Conservation (phyloP, 53 echinoderm and acorn worm genomes). For the Henricia sp. region DNA sequence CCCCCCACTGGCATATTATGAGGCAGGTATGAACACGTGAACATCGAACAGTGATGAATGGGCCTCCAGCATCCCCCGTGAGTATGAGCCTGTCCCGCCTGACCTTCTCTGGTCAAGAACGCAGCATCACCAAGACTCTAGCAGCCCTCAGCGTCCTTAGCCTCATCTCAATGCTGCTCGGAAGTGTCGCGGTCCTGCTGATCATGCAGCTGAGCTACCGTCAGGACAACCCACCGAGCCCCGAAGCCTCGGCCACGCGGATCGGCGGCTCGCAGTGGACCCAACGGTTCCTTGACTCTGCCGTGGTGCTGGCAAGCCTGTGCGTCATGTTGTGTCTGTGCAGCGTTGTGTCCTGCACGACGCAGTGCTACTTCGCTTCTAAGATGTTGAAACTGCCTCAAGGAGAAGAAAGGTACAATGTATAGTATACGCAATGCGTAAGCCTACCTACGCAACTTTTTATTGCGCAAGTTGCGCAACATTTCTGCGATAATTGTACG, state of each 20-base stretch:
- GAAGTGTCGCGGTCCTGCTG: slow-evolving; percentile 74
- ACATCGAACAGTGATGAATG: slow-evolving; percentile 25
- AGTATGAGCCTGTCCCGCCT: slow-evolving; percentile 67
- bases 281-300: slow-evolving; percentile 76
- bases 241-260: slow-evolving; percentile 36
- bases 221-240: slow-evolving; percentile 55
- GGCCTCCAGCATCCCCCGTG: slow-evolving; percentile 22
- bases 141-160: slow-evolving; percentile 81
- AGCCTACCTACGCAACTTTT: too few species aligned
- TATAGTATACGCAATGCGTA: background rate
- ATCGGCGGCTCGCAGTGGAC: slow-evolving; percentile 63
- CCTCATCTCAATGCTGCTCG: slow-evolving; percentile 74
- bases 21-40: background rate
- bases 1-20: background rate
- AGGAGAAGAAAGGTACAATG: slow-evolving; percentile 89
- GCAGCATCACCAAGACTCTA: slow-evolving; percentile 75
- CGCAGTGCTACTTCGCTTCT: slow-evolving; percentile 92
- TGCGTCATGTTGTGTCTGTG: slow-evolving; percentile 85
- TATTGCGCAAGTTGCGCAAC: too few species aligned
- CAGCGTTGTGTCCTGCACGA: slow-evolving; percentile 83
- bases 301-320: slow-evolving; percentile 83
- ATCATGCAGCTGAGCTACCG: slow-evolving; percentile 77
- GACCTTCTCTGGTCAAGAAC: slow-evolving; percentile 65
- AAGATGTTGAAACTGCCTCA: slow-evolving; percentile 98
- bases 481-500: too few species aligned